A percentile compares a stretch with the other conserved stretches of the same genome.
These are phyloP conservation scores for Ectemnius lituratus DNA, from an alignment of 2,888 invertebrate genomes.

Conservation along the genomic window DNA sequence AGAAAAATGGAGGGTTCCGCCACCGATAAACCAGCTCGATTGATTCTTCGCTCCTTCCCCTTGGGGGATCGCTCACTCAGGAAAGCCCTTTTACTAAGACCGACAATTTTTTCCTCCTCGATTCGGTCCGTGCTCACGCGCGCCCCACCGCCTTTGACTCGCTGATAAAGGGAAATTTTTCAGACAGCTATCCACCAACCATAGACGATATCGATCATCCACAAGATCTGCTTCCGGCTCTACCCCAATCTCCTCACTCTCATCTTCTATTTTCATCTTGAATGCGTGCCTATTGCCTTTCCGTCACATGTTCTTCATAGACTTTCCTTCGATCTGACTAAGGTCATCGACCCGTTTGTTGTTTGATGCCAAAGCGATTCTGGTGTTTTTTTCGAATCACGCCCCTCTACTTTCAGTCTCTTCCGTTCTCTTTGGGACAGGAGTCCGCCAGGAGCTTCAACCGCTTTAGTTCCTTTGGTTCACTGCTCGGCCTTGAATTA, in stretches of 20 bases:
- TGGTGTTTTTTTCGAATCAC: no score
- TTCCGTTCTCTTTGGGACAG: no score
- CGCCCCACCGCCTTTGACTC: constrained; percentile 1
- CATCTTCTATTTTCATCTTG: constrained; percentile 25
- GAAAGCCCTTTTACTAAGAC: constrained; percentile 11
- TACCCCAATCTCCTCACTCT: not conserved
- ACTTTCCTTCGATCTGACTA: constrained; percentile 4
- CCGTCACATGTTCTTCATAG: constrained; percentile 12
- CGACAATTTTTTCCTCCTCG: constrained; percentile 9
- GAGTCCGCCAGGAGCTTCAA: no score
- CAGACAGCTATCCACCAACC: constrained; percentile 6
- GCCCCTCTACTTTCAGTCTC: no score
- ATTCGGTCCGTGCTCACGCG: not conserved
- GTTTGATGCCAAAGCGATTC: not conserved
- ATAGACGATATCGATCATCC: constrained; percentile 33
- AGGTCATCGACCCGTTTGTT: not conserved
- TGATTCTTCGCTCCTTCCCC: constrained; percentile 38
- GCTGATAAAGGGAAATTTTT: constrained; percentile 28
- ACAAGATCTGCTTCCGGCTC: not conserved
- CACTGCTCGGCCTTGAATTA: no score
- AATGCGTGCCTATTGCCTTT: constrained; percentile 29
- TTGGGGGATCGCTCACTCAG: constrained; percentile 20
- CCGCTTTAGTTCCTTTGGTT: no score
- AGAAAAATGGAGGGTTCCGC: constrained; percentile 41
- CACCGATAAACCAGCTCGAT: constrained; percentile 46